Evolutionary conservation across 2,888 invertebrate genomes (phyloP).

Genomic region (Notodonta dromedarius): DNA sequence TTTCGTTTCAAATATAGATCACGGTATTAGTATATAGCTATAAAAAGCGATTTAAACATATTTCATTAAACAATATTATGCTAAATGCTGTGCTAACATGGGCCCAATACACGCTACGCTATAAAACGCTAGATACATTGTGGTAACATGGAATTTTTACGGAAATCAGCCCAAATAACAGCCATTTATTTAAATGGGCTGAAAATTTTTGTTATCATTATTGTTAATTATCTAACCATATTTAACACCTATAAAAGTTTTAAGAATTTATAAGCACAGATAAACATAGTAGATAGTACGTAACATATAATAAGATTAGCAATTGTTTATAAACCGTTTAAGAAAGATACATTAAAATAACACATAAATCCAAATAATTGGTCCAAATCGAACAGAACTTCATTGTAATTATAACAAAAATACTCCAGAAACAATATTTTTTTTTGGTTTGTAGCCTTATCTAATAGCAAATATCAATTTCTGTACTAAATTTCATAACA

Average conservation of each 20-base stretch:
- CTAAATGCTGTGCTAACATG: conserved; percentile 36
- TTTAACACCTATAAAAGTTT: conserved; percentile 56
- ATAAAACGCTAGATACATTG: conserved; percentile 33
- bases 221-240: conserved; percentile 53
- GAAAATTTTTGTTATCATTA: conserved; percentile 28
- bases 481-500: conserved; percentile 69
- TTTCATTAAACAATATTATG: conserved; percentile 33
- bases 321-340: conserved; percentile 20
- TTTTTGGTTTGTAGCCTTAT: conserved; percentile 60
- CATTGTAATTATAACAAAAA: conserved; percentile 25
- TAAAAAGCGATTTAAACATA: conserved; percentile 40
- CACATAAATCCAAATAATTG: conserved; percentile 55
- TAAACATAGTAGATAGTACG: conserved; percentile 48
- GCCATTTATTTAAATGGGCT: conserved; percentile 35
- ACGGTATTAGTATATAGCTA: conserved; percentile 51
- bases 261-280: conserved; percentile 59
- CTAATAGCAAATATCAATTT: conserved; percentile 63
- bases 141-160: conserved; percentile 37
- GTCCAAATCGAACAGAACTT: conserved; percentile 60
- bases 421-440: conserved; percentile 29
- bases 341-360: conserved; percentile 54
- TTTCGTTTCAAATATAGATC: conserved; percentile 66
- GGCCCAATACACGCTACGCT: conserved; percentile 42
- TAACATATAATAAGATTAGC: conserved; percentile 26
- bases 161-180: conserved; percentile 30